These are phyloP conservation scores for Rhincodon typus DNA, from an alignment of 2,797 vertebrate species.

Conservation along the genomic window DNA sequence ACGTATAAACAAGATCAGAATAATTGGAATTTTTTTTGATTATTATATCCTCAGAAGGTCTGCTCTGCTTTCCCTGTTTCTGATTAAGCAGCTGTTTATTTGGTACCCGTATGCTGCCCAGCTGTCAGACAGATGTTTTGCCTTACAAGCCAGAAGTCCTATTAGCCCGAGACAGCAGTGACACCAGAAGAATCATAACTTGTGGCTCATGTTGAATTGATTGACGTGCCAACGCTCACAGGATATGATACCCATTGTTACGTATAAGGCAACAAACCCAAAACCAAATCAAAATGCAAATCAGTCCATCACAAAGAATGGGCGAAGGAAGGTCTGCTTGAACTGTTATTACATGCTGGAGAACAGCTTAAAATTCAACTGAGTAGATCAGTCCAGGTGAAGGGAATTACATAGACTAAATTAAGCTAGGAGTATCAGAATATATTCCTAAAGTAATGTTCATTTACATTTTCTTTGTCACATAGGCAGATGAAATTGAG, in stretches of 20 bases:
- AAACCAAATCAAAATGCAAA: not conserved
- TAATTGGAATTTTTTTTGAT: not conserved
- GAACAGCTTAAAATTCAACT: not conserved
- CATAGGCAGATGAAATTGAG: not conserved
- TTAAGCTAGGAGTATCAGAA: not conserved
- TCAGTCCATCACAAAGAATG: not conserved
- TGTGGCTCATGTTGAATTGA: not conserved
- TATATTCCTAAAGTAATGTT: not conserved
- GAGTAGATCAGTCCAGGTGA: not conserved
- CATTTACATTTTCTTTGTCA: not conserved
- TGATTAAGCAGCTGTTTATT: slow-evolving; percentile 1
- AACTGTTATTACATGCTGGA: not conserved
- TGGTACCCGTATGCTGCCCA: not conserved
- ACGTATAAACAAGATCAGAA: not conserved
- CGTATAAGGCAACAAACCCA: not conserved
- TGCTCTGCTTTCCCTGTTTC: not conserved
- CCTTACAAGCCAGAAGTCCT: not conserved
- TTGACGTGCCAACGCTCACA: not conserved
- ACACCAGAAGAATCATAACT: not conserved
- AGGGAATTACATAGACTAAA: not conserved
- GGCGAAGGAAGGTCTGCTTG: not conserved
- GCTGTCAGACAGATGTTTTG: slow-evolving; percentile 1
- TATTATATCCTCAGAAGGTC: not conserved
- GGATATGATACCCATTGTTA: not conserved
- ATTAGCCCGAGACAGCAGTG: not conserved